Evolutionary conservation across 2,888 invertebrate genomes (phyloP).

Genomic region (Microctonus hyperodae): DNA sequence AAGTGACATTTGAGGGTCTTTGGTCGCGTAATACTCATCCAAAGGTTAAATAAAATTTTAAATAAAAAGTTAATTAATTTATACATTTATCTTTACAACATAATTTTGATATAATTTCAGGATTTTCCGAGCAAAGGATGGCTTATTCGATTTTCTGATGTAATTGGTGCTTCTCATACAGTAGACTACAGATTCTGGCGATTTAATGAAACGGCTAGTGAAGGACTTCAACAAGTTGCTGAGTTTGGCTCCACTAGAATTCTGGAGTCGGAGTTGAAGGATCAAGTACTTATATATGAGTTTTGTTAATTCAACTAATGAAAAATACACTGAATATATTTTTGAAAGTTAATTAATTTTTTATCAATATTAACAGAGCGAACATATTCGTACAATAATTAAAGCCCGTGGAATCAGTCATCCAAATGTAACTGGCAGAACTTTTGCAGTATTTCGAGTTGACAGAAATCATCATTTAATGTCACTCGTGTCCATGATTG

Average conservation of each 20-base stretch:
- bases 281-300: constrained; percentile 67
- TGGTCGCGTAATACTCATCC: constrained; percentile 98
- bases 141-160: constrained; percentile 95
- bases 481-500: constrained; percentile 88
- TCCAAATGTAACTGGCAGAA: constrained; percentile 85
- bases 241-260: constrained; percentile 90
- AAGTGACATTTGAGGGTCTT: constrained; percentile 86
- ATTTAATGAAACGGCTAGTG: constrained; percentile 84
- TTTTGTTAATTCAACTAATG: background rate
- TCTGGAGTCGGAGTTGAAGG: constrained; percentile 88
- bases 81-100: constrained; percentile 3
- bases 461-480: constrained; percentile 86
- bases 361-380: constrained; percentile 61
- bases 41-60: constrained; percentile 64
- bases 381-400: constrained; percentile 80
- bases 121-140: constrained; percentile 91
- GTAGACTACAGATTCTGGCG: constrained; percentile 92
- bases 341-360: background rate
- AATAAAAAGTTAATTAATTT: constrained; percentile 7
- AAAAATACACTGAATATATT: background rate
- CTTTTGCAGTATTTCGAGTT: constrained; percentile 81
- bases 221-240: constrained; percentile 87
- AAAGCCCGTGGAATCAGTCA: constrained; percentile 91
- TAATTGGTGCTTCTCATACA: constrained; percentile 94
- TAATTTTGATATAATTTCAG: constrained; percentile 39